Conservation (phyloP, 2,888 invertebrate species). For the Scelioninae gen. 2 region DNA sequence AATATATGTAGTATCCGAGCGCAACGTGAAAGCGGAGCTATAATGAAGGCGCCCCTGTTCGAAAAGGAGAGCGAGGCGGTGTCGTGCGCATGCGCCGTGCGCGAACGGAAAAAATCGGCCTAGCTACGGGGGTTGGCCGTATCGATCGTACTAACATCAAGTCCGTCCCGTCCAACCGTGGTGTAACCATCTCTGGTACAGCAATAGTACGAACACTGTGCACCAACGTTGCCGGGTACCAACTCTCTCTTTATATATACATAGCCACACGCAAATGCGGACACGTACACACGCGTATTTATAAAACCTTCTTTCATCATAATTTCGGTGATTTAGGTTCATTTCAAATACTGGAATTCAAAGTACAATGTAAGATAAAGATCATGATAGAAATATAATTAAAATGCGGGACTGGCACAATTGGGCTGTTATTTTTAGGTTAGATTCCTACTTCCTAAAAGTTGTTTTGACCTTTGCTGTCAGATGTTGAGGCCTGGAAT, state of each 20-base stretch:
- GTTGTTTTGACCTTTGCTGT: too few species aligned
- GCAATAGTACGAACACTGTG: slow-evolving; percentile 60
- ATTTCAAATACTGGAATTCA: too few species aligned
- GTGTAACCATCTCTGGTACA: slow-evolving; percentile 74
- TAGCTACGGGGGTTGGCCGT: slow-evolving; percentile 75
- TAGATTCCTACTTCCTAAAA: too few species aligned
- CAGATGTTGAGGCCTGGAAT: too few species aligned
- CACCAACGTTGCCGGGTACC: slow-evolving; percentile 51
- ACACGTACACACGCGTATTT: slow-evolving; percentile 1
- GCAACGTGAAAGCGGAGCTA: slow-evolving; percentile 60
- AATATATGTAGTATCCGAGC: slow-evolving; percentile 47
- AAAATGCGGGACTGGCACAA: too few species aligned
- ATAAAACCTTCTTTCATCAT: slow-evolving; percentile 2
- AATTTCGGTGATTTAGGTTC: slow-evolving; percentile 23
- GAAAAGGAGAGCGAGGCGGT: slow-evolving; percentile 61
- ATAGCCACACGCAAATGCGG: too few species aligned
- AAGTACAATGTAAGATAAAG: too few species aligned
- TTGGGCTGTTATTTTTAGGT: too few species aligned
- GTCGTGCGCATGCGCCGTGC: slow-evolving; percentile 57
- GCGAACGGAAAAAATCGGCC: slow-evolving; percentile 78
- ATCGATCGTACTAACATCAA: slow-evolving; percentile 72
- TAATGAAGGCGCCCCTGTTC: slow-evolving; percentile 66
- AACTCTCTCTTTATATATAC: slow-evolving; percentile 25
- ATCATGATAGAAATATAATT: too few species aligned
- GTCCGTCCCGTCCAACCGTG: slow-evolving; percentile 75